Base-by-base conservation (phyloP, 2,113 vertebrate species). In the Scomber japonicus region DNA sequence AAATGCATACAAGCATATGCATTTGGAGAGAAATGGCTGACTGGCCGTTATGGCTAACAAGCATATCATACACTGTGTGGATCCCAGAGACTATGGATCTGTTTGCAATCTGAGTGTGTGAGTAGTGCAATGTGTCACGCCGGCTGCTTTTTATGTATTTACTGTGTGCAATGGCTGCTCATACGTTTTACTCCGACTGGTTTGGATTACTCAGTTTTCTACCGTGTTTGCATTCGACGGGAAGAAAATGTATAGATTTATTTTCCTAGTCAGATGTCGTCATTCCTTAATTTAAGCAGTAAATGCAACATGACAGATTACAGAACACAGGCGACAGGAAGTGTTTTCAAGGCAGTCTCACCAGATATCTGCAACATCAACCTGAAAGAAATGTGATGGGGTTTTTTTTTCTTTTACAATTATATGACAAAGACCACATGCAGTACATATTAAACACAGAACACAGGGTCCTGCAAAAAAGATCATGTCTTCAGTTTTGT, bases 61-160 rank as follows among this genome's bases (percentile, higher is more conserved):
- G 83, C 74, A 65, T 69, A 77, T 85, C 65, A 64, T 89, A 87
- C 81, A 82, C 77, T 83, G 40, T 50, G 69, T 49, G 80, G 71
- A 80, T 82, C 75, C 53, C 19, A 14, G 72, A 83, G 82, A 90
- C 78, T 62, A 72, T 64, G 82, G 84, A 86, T 86, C 81, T 87
- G 90, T 89, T 91, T 78, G 83, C 79, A 89, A 75, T 84, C 85
- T 81, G 82, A 84, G 74, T 54, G 55, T 70, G 74, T 85, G 75
- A 30, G 63, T 56, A 53, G 57, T 80, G 84, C 79, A 85, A 88
- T 69, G 91, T 88, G 84, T 81, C 57, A 57, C 14, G 75, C 82
- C 81, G 64, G 82, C 88, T 89, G 82, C 73, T 82, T 92, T 91
- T 86, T 46, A 31, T 61, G 67, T 56, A 68, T 87, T 88, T 76